Evolutionary conservation across 1,140 invertebrate genomes (phyloP).

Genomic region (Potamilus streckersoni): DNA sequence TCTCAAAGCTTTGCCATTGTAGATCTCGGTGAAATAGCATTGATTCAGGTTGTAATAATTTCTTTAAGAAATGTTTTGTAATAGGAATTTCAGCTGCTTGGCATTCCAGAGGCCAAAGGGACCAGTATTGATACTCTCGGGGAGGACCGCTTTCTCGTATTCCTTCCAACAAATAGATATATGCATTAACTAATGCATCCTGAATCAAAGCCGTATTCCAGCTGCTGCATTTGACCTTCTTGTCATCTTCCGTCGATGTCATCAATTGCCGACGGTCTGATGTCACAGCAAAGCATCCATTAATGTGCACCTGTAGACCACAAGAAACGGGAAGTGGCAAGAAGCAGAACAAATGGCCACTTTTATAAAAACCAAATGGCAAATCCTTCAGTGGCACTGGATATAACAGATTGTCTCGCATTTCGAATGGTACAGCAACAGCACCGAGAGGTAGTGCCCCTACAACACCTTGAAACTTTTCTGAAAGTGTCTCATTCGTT

Average conservation of each 20-base stretch:
- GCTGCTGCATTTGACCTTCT: neutral
- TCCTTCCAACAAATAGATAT: too few relatives aligned
- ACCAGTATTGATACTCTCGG: neutral
- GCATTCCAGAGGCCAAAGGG: neutral
- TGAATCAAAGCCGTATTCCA: too few relatives aligned
- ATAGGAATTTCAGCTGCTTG: neutral
- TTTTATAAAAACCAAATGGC: neutral
- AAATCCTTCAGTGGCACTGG: neutral
- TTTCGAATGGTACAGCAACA: constrained; percentile 22
- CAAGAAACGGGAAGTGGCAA: constrained; percentile 43
- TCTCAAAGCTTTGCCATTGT: neutral
- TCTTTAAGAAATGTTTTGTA: constrained; percentile 1
- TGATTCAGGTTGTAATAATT: neutral
- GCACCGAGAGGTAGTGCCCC: constrained; percentile 26
- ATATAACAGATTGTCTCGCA: constrained; percentile 5
- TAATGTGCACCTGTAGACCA: constrained; percentile 43
- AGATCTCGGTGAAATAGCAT: neutral
- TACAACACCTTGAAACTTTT: neutral
- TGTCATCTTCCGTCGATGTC: constrained; percentile 9
- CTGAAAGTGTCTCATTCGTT: neutral
- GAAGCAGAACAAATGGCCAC: constrained; percentile 39
- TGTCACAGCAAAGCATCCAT: constrained; percentile 43
- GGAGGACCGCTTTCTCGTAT: neutral
- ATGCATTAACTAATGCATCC: too few relatives aligned
- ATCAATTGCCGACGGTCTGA: constrained; percentile 34